Base-by-base conservation (phyloP, 2,113 vertebrate species). In the Dolichotis patagonum region DNA sequence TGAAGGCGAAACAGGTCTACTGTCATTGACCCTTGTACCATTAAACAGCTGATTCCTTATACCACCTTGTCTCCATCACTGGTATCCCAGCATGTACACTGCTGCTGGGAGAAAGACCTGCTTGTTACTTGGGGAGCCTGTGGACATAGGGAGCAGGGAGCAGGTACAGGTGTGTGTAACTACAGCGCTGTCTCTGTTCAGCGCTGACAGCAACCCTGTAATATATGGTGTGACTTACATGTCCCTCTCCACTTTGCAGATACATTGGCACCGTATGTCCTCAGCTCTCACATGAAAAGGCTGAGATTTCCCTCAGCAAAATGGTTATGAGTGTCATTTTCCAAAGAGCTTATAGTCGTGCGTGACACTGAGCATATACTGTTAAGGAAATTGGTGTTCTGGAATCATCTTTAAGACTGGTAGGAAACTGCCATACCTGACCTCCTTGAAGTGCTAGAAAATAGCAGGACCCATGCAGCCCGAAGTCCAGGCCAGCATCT, bases 401-500 rank as follows among this genome's bases (percentile, higher is more conserved):
- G 32, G n/a, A 26, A 11, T 63, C 10, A 17, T 30, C 2, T 26
- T n/a, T 13, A 65, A 28, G 38, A 28, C 2, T 8, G 16, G 56
- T 58, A 56, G 14, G 13, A n/a, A 85, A 38, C 13, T 4, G 0
- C 14, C 43, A 1, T 7, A 8, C 19, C 26, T 41, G 1, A 6
- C 30, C 28, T n/a, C 35, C 38, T 67, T 54, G 2, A 7, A 26
- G 9, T 49, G 11, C 67, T 52, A 1, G 65, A 7, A 54, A 5
- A 65, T 41, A 19, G 35, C 46, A 11, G 12, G 8, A 2, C 38
- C 17, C 41, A 9, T 19, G 5, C 30, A 22, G 19, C 30, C n/a
- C 20, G 63, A 6, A 28, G 43, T 30, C 28, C 73, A 81, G 17
- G 67, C 54, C 13, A 20, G 54, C 20, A 5, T 83, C 81, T 94